phyloP scores from a whole-genome alignment of 2,113 vertebrate genomes.

The Psammodynastes pulverulentus region DNA sequence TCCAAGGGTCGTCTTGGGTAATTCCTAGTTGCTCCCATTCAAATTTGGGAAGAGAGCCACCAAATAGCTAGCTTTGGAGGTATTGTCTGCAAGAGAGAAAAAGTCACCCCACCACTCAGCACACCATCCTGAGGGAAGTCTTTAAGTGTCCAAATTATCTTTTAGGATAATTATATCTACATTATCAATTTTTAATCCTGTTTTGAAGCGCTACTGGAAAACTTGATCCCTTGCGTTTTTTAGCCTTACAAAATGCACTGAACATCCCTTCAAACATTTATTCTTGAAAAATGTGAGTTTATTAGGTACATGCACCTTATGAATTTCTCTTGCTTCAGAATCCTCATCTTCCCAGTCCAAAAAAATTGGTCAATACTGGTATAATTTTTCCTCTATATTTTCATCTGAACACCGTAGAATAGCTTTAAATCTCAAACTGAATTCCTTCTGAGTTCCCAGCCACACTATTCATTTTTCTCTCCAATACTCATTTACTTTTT shows the following conservation, averaged over 20 bases:
- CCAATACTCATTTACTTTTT: neutral
- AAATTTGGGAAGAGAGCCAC: no score
- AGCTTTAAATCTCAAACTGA: neutral
- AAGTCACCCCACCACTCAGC: no score
- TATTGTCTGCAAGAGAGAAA: no score
- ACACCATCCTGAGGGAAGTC: no score
- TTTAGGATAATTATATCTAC: no score
- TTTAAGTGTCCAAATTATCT: no score
- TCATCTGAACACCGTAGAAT: neutral
- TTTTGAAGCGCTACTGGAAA: neutral
- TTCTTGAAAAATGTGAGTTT: neutral
- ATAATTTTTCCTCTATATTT: neutral
- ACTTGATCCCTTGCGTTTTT: neutral
- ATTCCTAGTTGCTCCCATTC: no score
- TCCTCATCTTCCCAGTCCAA: neutral
- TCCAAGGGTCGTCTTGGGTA: no score
- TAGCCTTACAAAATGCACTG: neutral
- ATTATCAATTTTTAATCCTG: neutral
- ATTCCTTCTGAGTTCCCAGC: neutral
- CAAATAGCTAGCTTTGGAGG: no score
- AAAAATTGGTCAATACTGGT: neutral
- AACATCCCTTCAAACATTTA: neutral
- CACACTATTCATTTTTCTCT: neutral
- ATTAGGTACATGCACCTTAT: neutral
- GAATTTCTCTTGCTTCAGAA: neutral